A percentile compares a stretch with the other conserved stretches of the same genome.
phyloP scores from a whole-genome alignment of 2,113 vertebrate genomes.

The Saguinus imperator region DNA sequence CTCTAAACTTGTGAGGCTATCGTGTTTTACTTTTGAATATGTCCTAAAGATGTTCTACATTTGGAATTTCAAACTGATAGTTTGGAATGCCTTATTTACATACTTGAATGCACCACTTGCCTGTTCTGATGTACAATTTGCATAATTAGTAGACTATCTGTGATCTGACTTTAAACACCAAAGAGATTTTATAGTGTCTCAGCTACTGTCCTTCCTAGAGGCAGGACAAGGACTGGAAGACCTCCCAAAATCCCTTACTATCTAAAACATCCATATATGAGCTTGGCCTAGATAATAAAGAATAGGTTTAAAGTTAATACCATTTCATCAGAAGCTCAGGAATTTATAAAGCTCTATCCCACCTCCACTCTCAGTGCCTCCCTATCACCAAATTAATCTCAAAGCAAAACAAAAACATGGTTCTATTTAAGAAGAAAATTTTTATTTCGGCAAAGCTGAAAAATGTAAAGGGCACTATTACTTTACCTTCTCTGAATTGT shows the following conservation, averaged over 20 bases:
- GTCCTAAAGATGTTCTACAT: neutral
- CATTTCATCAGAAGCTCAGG: slow-evolving; percentile 4
- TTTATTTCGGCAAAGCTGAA: slow-evolving; percentile 62
- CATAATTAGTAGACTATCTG: neutral
- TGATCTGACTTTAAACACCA: slow-evolving; percentile 31
- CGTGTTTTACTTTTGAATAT: neutral
- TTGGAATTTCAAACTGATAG: neutral
- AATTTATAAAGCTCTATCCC: neutral
- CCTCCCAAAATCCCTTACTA: neutral
- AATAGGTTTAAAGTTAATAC: neutral
- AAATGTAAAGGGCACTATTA: slow-evolving; percentile 43
- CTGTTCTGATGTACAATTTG: neutral
- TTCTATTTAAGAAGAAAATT: slow-evolving; percentile 58
- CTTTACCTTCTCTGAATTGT: slow-evolving; percentile 53
- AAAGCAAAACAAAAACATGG: slow-evolving; percentile 61
- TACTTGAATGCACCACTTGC: neutral
- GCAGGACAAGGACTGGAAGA: neutral
- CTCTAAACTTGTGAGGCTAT: neutral
- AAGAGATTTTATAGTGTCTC: neutral
- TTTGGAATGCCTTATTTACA: slow-evolving; percentile 14
- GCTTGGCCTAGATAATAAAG: neutral
- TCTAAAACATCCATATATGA: neutral
- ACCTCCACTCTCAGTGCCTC: neutral
- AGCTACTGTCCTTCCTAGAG: slow-evolving; percentile 26
- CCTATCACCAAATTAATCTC: slow-evolving; percentile 34